Evolutionary conservation across 2,888 invertebrate species (phyloP), one percentile per base, ranked within the genome.

Genomic region (Clitarchus hookeri): DNA sequence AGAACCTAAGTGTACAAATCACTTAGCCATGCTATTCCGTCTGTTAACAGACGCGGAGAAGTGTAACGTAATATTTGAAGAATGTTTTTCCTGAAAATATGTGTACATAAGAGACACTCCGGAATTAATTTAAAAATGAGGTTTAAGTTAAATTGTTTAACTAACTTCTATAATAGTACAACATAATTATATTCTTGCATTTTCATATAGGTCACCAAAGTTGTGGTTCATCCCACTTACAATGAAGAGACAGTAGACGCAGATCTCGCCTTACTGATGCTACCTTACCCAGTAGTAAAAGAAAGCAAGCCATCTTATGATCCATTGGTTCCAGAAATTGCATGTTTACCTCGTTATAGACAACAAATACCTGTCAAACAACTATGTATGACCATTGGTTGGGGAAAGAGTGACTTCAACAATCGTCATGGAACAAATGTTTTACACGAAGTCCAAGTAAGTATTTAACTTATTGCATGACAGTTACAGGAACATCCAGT

Each of bases 161-260:
- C 4, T 36, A 36, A 36, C 36, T 36, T 16, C 53, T 53, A 53
- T 48, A 12, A 53, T 53, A 6, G 19, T 8, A 53, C 19, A 19
- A 53, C 2, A 53, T 53, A 53, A 53, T 53, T 19, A 16, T 12
- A 65, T n/a, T 19, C 65, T 85, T 78, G 54, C 26, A 85, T 48
- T 44, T 44, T 77, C 87, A 84, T 88, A 12, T 89, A 92, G 91
- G 92, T 93, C 87, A 93, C 94, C 16, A 95, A 95, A 88, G 95
- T 95, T 85, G 95, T 95, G 89, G 94, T 96, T 79, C 98, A 98
- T 92, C 97, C 97, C 0, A 93, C 94, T 87, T 98, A 97, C 91
- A 96, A 98, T 91, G 95, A 95, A 85, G 95, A 96, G 88, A 98
- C 97, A 0, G 97, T 98, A 65, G 96, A 98, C 91, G 98, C 98